These are phyloP conservation scores for Chaetops frenatus DNA, from an alignment of 2,113 vertebrate species.

Conservation along the genomic window DNA sequence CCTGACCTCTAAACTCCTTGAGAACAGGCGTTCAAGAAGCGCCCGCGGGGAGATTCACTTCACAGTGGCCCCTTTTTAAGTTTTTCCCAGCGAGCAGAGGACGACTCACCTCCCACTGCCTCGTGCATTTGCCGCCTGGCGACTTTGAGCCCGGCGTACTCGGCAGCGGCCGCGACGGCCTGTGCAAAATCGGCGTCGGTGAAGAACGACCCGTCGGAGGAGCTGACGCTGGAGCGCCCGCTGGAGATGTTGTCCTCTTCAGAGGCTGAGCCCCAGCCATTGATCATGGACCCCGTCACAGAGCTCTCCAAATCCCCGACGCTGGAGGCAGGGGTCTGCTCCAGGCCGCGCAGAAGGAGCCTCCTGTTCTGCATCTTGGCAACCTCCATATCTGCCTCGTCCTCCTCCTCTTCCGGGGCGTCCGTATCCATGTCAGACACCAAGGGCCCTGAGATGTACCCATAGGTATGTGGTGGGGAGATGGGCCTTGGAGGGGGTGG, in stretches of 20 bases:
- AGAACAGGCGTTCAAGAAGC: background rate
- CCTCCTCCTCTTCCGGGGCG: conserved; percentile 83
- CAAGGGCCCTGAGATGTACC: conserved; percentile 93
- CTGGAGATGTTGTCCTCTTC: conserved; percentile 97
- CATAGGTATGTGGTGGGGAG: conserved; percentile 93
- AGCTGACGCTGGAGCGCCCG: conserved; percentile 93
- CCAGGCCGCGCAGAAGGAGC: conserved; percentile 87
- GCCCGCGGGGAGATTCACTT: background rate
- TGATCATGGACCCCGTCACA: conserved; percentile 99
- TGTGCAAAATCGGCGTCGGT: conserved; percentile 98
- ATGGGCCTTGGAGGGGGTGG: conserved; percentile 86
- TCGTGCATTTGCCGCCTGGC: conserved; percentile 86
- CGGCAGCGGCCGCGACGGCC: conserved; percentile 91
- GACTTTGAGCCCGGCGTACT: conserved; percentile 90
- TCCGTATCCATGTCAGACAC: conserved; percentile 91
- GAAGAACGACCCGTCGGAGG: conserved; percentile 97
- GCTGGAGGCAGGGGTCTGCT: conserved; percentile 96
- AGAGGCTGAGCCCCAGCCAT: conserved; percentile 97
- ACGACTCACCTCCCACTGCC: conserved; percentile 65
- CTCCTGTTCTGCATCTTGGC: conserved; percentile 88
- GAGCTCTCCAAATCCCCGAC: conserved; percentile 97
- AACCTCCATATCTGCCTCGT: conserved; percentile 88
- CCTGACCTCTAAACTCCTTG: background rate
- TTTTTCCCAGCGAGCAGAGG: background rate
- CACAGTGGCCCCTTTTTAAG: background rate